These are phyloP conservation scores for Oryzias dopingdopingensis DNA, from an alignment of 2,797 vertebrate genomes.

Conservation along the genomic window DNA sequence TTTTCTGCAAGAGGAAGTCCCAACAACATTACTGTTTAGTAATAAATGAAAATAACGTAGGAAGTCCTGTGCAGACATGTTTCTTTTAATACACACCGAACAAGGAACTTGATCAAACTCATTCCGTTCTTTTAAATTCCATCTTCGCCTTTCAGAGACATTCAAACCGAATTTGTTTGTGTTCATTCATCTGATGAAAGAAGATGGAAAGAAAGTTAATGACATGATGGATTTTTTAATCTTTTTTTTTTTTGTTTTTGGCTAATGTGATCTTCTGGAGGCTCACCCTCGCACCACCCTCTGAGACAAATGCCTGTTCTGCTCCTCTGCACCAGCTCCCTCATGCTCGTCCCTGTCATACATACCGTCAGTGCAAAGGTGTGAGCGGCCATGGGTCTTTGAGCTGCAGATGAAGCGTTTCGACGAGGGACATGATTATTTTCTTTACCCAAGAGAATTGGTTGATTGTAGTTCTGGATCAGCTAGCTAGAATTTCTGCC, in stretches of 20 bases:
- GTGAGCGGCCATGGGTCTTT: not conserved
- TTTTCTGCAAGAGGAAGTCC: constrained; percentile 2
- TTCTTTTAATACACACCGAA: not conserved
- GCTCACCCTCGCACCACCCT: not conserved
- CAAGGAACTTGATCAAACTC: not conserved
- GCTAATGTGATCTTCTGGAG: not conserved
- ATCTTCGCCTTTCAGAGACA: not conserved
- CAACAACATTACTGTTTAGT: not conserved
- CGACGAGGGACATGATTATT: not conserved
- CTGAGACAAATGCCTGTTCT: no score
- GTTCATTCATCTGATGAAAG: no score
- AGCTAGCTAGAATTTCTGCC: not conserved
- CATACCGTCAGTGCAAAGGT: accelerated
- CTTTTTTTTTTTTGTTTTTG: no score
- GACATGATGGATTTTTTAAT: not conserved
- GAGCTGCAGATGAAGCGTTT: constrained; percentile 17
- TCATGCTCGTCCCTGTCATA: not conserved
- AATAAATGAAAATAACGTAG: not conserved
- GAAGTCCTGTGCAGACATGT: constrained; percentile 2
- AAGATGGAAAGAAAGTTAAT: not conserved
- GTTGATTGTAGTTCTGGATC: constrained; percentile 14
- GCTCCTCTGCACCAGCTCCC: not conserved
- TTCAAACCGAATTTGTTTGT: no score
- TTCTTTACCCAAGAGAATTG: not conserved
- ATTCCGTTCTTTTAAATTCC: not conserved